Evolutionary conservation across 2,797 vertebrate species (phyloP).

Genomic region (Phrynocephalus vlangalii): DNA sequence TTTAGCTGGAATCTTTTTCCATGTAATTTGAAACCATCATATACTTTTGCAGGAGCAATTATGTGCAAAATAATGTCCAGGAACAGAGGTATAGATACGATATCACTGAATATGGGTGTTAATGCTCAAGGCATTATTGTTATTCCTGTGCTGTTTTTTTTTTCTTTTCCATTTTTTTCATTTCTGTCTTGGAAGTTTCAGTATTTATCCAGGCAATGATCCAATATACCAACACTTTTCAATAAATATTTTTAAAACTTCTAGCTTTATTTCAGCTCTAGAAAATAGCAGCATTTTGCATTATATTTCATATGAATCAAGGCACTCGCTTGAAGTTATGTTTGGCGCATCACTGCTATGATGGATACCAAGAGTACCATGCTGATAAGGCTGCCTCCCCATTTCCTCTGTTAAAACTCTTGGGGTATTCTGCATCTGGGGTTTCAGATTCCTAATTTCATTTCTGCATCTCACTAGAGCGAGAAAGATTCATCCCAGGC

Average conservation of each 20-base stretch:
- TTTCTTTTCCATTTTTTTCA: neutral
- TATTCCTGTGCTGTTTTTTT: neutral
- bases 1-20: too few relatives aligned
- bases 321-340: neutral
- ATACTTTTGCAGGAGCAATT: conserved; percentile 2
- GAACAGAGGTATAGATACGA: neutral
- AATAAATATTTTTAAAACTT: neutral
- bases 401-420: neutral
- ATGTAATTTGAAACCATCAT: neutral
- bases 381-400: too few relatives aligned
- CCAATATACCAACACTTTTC: neutral
- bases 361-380: neutral
- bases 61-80: neutral
- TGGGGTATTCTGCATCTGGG: neutral
- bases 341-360: neutral
- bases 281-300: neutral
- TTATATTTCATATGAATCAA: neutral
- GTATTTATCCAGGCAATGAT: neutral
- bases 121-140: neutral
- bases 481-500: neutral
- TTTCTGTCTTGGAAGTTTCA: conserved; percentile 1
- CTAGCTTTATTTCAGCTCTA: neutral
- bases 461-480: neutral
- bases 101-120: neutral
- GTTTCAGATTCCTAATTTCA: neutral